Conservation (phyloP, 1,140 invertebrate species). For the Drosophila sproati region DNA sequence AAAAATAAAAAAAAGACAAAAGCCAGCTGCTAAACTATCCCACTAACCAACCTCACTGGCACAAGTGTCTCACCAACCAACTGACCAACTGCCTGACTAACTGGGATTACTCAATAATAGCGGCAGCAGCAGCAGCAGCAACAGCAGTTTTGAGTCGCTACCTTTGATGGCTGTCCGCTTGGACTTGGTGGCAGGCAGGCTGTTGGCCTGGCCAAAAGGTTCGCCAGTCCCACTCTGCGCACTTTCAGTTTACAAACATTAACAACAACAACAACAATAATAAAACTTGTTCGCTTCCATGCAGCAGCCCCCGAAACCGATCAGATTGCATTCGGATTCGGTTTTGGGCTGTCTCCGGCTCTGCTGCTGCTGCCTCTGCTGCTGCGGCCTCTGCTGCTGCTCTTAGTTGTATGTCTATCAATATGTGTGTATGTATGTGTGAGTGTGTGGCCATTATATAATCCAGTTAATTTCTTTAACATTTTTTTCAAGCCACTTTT, state of each 20-base stretch:
- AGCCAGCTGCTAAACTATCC: slow-evolving; percentile 44
- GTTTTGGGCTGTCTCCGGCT: slow-evolving; percentile 31
- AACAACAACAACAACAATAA: slow-evolving; percentile 41
- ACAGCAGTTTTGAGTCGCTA: slow-evolving; percentile 38
- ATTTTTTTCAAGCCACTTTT: slow-evolving; percentile 65
- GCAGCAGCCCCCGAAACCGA: slow-evolving; percentile 57
- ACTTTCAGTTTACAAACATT: slow-evolving; percentile 63
- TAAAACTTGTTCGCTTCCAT: slow-evolving; percentile 69
- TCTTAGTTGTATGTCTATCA: too few species aligned
- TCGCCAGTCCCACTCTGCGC: slow-evolving; percentile 53
- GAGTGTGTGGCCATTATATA: slow-evolving; percentile 67
- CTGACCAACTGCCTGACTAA: slow-evolving; percentile 47
- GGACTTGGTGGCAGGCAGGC: slow-evolving; percentile 35
- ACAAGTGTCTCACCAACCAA: slow-evolving; percentile 24
- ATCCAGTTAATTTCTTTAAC: slow-evolving; percentile 83
- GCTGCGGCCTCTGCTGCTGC: background rate
- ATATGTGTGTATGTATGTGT: slow-evolving; percentile 16
- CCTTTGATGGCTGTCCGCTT: slow-evolving; percentile 56
- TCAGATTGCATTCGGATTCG: slow-evolving; percentile 74
- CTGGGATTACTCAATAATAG: slow-evolving; percentile 44
- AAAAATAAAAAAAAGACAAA: slow-evolving; percentile 28
- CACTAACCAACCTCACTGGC: slow-evolving; percentile 29
- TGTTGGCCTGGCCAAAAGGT: slow-evolving; percentile 62
- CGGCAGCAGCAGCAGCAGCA: slow-evolving; percentile 31
- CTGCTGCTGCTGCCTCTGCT: background rate